phyloP scores from a whole-genome alignment of 2,797 vertebrate species.

The Chiroxiphia lanceolata region DNA sequence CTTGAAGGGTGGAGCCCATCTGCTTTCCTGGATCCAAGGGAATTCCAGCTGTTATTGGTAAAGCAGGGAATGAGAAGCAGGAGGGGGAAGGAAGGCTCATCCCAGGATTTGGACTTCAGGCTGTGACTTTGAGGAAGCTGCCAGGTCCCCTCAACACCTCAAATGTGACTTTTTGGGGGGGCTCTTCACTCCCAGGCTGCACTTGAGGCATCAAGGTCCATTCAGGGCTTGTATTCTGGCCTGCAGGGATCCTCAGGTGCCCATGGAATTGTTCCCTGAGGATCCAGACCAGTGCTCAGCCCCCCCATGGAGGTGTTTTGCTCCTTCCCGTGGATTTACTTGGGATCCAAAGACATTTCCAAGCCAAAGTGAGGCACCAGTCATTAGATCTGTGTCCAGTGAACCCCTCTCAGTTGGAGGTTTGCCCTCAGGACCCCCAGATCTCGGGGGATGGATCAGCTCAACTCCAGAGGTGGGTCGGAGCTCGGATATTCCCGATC shows the following conservation, averaged over 20 bases:
- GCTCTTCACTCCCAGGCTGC: background rate
- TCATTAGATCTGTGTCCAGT: background rate
- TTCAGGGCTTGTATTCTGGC: background rate
- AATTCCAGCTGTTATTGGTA: background rate
- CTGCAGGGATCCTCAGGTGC: background rate
- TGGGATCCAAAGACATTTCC: background rate
- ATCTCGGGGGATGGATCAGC: background rate
- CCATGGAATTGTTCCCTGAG: background rate
- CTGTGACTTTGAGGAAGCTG: background rate
- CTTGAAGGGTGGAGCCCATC: background rate
- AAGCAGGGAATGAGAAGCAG: background rate
- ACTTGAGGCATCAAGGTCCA: background rate
- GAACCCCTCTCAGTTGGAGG: background rate
- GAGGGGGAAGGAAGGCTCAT: background rate
- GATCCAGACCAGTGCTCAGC: background rate
- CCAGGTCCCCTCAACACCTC: background rate
- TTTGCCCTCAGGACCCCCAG: background rate
- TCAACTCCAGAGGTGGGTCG: background rate
- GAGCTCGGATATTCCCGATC: background rate
- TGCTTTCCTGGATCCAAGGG: background rate
- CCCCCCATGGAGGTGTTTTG: background rate
- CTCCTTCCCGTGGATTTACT: background rate
- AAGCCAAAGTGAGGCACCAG: background rate
- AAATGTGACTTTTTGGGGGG: background rate
- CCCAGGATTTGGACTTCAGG: background rate